Evolutionary conservation across 2,888 invertebrate species (phyloP), one percentile per base, ranked within the genome.

Genomic region (Chaitophorus viminalis): DNA sequence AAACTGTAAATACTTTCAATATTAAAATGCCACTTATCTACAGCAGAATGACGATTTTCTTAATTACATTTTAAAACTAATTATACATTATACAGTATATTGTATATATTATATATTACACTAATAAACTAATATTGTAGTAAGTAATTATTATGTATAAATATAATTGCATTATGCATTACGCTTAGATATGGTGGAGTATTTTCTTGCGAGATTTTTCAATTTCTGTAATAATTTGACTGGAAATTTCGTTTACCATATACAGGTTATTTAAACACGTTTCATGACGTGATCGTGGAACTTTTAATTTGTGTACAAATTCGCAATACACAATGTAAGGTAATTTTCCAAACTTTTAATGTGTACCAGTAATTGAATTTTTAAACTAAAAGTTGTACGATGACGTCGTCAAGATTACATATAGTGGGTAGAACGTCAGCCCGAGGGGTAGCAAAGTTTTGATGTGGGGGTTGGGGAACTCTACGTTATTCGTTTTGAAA

Each of bases 401-500:
- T 1, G 8, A 72, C 68, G 18, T 4, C 18, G 18, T 33, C 70
- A 17, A 36, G 33, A 74, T 72, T 36, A 39, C 4, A 70, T 29
- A 70, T 29, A 8, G n/a, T 29, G 11, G 65, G 25, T n/a, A 65
- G n/a, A n/a, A 65, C n/a, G 9, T n/a, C 65, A 3, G 0, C 65
- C 65, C n/a, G 9, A 3, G n/a, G 14, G 8, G 46, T 46, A 46
- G 14, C 11, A 11, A 1, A 46, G 46, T 46, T 46, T 46, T 46
- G 11, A 14, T 46, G 14, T 14, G 14, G 11, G 46, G 46, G 46
- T 46, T 46, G n/a, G 65, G 65, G 4, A 18, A 65, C 65, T 65
- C 60, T 14, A 36, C 65, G 65, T 60, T 79, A 60, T 79, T 65
- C 82, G 33, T 72, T 52, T 82, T n/a, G 72, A 82, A 82, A 74